phyloP scores from a whole-genome alignment of 2,797 vertebrate species.

The Rhinatrema bivittatum region DNA sequence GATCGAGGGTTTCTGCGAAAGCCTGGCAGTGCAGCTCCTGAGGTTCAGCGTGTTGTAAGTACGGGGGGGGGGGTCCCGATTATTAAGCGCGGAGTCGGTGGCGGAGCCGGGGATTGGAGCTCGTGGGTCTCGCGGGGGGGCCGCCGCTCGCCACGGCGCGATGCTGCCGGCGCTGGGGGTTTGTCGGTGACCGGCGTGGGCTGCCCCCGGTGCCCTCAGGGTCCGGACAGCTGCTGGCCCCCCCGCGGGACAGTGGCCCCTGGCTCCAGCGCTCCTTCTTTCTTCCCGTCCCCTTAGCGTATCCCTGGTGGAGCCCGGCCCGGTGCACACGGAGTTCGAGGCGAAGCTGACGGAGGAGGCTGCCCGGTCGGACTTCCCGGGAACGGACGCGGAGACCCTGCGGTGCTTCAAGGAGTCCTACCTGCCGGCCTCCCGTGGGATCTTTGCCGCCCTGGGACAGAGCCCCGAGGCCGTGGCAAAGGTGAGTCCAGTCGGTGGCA shows the following conservation, averaged over 20 bases:
- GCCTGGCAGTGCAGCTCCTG: slow-evolving; percentile 81
- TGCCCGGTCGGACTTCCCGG: slow-evolving; percentile 68
- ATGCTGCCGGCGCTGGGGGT: too few relatives aligned
- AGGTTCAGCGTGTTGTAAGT: slow-evolving; percentile 85
- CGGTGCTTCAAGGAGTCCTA: slow-evolving; percentile 80
- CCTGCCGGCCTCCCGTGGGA: slow-evolving; percentile 74
- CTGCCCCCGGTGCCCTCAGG: too few relatives aligned
- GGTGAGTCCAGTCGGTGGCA: slow-evolving; percentile 25
- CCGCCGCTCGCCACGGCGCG: too few relatives aligned
- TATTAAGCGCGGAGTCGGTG: too few relatives aligned
- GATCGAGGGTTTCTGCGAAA: slow-evolving; percentile 91
- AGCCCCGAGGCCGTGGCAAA: slow-evolving; percentile 74
- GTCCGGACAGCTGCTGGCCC: too few relatives aligned
- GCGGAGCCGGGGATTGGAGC: too few relatives aligned
- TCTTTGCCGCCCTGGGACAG: slow-evolving; percentile 81
- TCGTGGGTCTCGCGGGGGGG: too few relatives aligned
- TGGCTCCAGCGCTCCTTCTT: too few relatives aligned
- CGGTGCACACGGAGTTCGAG: slow-evolving; percentile 84
- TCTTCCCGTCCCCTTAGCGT: slow-evolving; percentile 50
- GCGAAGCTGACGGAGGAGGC: slow-evolving; percentile 80
- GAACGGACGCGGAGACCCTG: slow-evolving; percentile 69
- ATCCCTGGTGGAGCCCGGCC: slow-evolving; percentile 87
- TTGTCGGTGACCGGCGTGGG: too few relatives aligned
- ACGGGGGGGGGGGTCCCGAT: too few relatives aligned
- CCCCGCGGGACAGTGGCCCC: too few relatives aligned